Base-by-base conservation (phyloP, 2,797 vertebrate genomes). In the Anableps anableps region DNA sequence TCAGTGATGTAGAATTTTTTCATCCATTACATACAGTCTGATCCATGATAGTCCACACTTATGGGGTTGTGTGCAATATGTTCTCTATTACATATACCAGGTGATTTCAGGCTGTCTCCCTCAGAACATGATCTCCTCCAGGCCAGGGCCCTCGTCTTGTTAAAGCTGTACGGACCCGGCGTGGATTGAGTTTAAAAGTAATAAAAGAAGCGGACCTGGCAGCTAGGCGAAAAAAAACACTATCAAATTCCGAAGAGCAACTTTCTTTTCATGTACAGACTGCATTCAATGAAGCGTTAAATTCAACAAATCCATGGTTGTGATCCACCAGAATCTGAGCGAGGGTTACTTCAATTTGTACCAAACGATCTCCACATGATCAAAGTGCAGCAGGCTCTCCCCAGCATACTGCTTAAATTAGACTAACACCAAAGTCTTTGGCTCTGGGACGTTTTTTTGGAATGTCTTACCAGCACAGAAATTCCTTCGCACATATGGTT, bases 401-500 rank as follows among this genome's bases (percentile, higher is more conserved):
- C 97, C 97, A 98, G 98, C 99, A 99, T 99, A 97, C 97, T 99
- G 98, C 98, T 99, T 99, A 99, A 99, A 99, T 99, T 99, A 99
- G 97, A 96, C 97, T 97, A 98, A 99, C 99, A 99, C 98, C 97
- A 96, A 98, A 98, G 97, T 98, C 96, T 98, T 97, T 97, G 97
- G 98, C 97, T 97, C 94, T 94, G 96, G 97, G 97, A 98, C 97
- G 97, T 97, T 97, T 97, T 43, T 99, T 99, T 97, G 97, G 98
- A 99, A 99, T 99, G 98, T 97, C 97, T 97, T 98, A 97, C 97
- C 98, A 97, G 97, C 96, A 95, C 97, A 98, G 97, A 96, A 98
- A 99, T 99, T 99, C 97, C 96, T 99, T 95, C 78, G 89, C 97
- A 97, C 99, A 99, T 96, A 97, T 99, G 99, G 97, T 99, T 99